phyloP scores from a whole-genome alignment of 1,140 invertebrate species.

The Trichonephila clavipes region DNA sequence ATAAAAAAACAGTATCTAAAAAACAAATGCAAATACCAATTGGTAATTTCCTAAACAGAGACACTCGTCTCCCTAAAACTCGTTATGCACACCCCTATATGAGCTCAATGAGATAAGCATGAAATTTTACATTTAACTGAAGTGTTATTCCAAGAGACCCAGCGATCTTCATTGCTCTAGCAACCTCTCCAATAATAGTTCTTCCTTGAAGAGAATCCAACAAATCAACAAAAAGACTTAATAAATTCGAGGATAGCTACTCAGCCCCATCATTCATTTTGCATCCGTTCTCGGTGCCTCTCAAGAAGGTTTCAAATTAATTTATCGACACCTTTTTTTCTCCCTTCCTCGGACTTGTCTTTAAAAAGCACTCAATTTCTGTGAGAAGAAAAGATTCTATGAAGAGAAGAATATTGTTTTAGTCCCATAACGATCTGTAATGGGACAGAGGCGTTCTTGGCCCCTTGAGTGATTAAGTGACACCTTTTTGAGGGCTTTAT shows the following conservation, averaged over 20 bases:
- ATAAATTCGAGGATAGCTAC: constrained; percentile 1
- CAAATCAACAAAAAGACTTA: constrained; percentile 2
- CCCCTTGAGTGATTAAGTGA: too few species aligned
- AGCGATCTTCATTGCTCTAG: background rate
- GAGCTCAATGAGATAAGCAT: background rate
- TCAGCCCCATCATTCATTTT: constrained; percentile 8
- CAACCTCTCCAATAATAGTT: background rate
- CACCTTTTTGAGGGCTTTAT: too few species aligned
- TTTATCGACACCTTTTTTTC: constrained; percentile 21
- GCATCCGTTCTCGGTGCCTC: background rate
- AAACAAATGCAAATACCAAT: too few species aligned
- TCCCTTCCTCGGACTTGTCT: background rate
- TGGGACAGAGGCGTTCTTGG: too few species aligned
- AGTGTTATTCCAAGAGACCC: background rate
- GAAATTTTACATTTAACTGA: background rate
- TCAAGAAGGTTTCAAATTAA: background rate
- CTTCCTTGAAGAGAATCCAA: background rate
- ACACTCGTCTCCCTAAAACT: too few species aligned
- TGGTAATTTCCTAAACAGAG: too few species aligned
- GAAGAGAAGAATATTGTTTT: too few species aligned
- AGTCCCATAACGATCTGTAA: too few species aligned
- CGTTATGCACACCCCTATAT: too few species aligned
- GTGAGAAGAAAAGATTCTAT: too few species aligned
- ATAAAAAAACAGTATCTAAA: too few species aligned
- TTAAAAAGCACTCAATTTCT: too few species aligned